Evolutionary conservation across 2,888 invertebrate genomes (phyloP), one percentile per base, ranked within the genome.

Genomic region (Thereva nobilitata): DNA sequence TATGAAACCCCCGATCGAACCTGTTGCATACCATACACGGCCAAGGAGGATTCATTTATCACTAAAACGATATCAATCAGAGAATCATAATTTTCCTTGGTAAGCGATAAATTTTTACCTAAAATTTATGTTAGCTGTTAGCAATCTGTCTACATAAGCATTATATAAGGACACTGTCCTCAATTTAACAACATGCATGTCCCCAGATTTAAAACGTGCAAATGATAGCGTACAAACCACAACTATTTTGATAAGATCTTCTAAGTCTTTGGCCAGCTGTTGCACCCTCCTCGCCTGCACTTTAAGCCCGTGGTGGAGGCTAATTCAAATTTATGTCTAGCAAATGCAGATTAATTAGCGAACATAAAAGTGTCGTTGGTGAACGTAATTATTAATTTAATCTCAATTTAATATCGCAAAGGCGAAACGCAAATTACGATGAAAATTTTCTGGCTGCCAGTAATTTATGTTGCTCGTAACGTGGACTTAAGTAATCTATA

Each of bases 301-400:
- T 23, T 2, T 1, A 2, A 2, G 23, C 23, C 23, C 23, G 23
- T 23, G 23, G 23, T 23, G 42, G 9, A 37, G 49, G 49, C 59
- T 59, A 71, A 71, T 70, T 72, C 67, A 69, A 72, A 72, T 72
- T 72, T 72, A 71, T 71, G 71, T 70, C 55, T 65, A 69, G 67
- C 70, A 64, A 68, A 67, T 70, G 70, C 71, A 71, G 72, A 73
- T 78, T 78, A 78, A 78, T 78, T 78, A 78, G 77, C 77, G 77
- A 77, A 76, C 78, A 78, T 78, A 76, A 78, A 78, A 78, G 76
- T 78, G 78, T 78, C 78, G 76, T 77, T 72, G 71, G 68, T 70
- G 76, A 76, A 77, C 78, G 78, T 78, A 78, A 78, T 78, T 78
- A 78, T 78, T 78, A 78, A 78, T 78, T 78, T 78, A 78, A 78